Percentiles rank a stretch among this genome's conserved stretches.
These are phyloP conservation scores for Graptemys geographica DNA, from an alignment of 2,797 vertebrate species.

Conservation along the genomic window DNA sequence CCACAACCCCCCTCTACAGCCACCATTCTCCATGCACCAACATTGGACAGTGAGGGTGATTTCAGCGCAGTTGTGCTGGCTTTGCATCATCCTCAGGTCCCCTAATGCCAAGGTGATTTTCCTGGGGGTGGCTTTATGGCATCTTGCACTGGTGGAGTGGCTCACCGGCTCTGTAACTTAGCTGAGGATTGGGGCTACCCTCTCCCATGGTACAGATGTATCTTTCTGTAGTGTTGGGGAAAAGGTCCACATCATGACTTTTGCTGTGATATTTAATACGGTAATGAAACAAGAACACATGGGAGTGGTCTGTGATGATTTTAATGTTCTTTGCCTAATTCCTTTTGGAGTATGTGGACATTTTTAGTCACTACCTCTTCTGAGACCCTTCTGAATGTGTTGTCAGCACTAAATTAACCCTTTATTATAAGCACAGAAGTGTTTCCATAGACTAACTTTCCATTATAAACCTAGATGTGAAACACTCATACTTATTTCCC, in stretches of 20 bases:
- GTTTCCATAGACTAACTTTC: slow-evolving; percentile 20
- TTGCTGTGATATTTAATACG: not conserved
- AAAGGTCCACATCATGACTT: not conserved
- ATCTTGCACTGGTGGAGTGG: not conserved
- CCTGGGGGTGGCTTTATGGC: not conserved
- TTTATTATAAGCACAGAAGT: not conserved
- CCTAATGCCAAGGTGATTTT: not conserved
- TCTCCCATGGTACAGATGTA: not conserved
- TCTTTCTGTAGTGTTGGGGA: not conserved
- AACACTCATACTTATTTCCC: not conserved
- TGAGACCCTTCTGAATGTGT: not conserved
- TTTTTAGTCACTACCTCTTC: slow-evolving; percentile 36
- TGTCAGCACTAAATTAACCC: not conserved
- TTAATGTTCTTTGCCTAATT: slow-evolving; percentile 9
- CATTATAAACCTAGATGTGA: not conserved
- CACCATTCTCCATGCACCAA: too few species aligned
- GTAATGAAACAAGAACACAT: not conserved
- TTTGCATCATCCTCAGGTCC: not conserved
- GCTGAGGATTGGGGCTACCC: not conserved
- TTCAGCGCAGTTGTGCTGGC: not conserved
- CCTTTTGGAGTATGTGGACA: slow-evolving; percentile 7
- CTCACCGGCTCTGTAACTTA: not conserved
- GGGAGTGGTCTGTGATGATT: not conserved
- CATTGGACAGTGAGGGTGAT: not conserved
- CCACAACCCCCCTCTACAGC: too few species aligned